Evolutionary conservation across 1,140 invertebrate genomes (phyloP).

Genomic region (Aphelinus certus): DNA sequence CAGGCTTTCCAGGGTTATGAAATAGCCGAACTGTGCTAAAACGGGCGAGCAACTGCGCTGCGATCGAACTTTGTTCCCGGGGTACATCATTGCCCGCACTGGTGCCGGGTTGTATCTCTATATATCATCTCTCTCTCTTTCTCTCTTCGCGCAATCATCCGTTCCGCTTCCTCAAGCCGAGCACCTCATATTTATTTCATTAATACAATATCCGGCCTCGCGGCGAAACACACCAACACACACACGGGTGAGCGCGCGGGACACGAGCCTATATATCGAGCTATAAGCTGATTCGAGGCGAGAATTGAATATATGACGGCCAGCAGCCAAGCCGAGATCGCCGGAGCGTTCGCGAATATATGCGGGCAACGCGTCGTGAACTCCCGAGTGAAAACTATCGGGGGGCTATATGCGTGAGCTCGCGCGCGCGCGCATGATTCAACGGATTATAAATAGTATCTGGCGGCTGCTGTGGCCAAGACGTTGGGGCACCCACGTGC

Average conservation of each 20-base stretch:
- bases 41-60: slow-evolving; percentile 38
- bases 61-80: not conserved
- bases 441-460: slow-evolving; percentile 51
- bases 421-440: slow-evolving; percentile 43
- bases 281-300: not conserved
- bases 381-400: not conserved
- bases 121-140: not conserved
- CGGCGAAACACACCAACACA: not conserved
- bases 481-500: slow-evolving; percentile 18
- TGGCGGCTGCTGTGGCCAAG: slow-evolving; percentile 43
- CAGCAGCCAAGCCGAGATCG: not conserved
- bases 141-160: not conserved
- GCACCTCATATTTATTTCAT: not conserved
- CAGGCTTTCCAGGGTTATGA: slow-evolving; percentile 51
- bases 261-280: not conserved
- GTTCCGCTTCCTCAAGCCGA: not conserved
- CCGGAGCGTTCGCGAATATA: no score
- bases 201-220: not conserved
- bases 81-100: not conserved
- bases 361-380: not conserved
- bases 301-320: not conserved
- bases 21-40: slow-evolving; percentile 55
- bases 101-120: not conserved
- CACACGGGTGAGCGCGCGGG: not conserved
- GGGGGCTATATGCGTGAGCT: not conserved